Evolutionary conservation across 2,797 vertebrate genomes (phyloP).

Genomic region (Manis javanica): DNA sequence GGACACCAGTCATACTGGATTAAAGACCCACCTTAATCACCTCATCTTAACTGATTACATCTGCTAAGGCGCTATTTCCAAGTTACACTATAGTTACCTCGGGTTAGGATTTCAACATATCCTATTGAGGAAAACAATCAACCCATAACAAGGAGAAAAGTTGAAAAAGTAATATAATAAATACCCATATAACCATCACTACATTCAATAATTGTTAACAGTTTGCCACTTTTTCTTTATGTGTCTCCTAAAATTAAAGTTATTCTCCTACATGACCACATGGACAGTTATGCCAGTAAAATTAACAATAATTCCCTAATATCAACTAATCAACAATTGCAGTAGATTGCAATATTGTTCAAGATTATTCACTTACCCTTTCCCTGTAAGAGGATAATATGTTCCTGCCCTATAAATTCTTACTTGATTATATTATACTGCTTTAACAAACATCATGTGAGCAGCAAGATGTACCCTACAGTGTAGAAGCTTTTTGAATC

Average conservation of each 20-base stretch:
- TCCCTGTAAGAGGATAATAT: not conserved
- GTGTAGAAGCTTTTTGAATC: not conserved
- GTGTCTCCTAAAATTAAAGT: not conserved
- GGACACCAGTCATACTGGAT: not conserved
- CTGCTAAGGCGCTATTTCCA: not conserved
- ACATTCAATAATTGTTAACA: not conserved
- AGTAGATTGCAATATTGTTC: not conserved
- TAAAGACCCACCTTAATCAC: not conserved
- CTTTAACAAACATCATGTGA: not conserved
- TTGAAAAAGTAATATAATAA: not conserved
- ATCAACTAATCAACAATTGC: not conserved
- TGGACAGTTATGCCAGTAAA: not conserved
- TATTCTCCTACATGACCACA: not conserved
- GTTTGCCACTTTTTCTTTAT: not conserved
- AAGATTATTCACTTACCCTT: not conserved
- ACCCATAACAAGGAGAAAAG: not conserved
- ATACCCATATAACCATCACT: not conserved
- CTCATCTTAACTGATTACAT: not conserved
- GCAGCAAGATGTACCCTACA: not conserved
- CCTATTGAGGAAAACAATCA: not conserved
- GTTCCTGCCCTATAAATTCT: not conserved
- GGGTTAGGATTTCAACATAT: not conserved
- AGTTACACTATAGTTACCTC: not conserved
- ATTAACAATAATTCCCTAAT: not conserved
- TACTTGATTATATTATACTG: not conserved